Conservation (phyloP, 1,140 invertebrate species). For the Dendroctonus ponderosae region DNA sequence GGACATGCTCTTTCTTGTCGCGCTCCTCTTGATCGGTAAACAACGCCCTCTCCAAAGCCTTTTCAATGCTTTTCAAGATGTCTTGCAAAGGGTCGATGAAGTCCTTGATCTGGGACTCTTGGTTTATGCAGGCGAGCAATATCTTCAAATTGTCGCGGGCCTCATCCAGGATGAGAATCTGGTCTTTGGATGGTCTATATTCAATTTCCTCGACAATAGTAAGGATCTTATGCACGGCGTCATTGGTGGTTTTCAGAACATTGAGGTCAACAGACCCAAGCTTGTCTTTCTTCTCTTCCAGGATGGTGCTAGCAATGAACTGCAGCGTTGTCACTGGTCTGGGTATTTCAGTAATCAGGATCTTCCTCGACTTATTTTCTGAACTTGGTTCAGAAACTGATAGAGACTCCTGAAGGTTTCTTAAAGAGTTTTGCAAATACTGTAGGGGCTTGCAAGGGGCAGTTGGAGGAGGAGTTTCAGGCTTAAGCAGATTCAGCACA, state of each 20-base stretch:
- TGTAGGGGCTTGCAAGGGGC: slow-evolving; percentile 26
- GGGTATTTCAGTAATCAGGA: slow-evolving; percentile 40
- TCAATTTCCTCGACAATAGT: slow-evolving; percentile 37
- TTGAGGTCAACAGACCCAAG: slow-evolving; percentile 42
- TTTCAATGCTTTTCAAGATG: slow-evolving; percentile 51
- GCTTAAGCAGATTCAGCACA: slow-evolving; percentile 18
- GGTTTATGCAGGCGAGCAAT: slow-evolving; percentile 45
- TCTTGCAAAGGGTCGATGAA: slow-evolving; percentile 53
- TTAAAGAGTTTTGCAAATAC: slow-evolving; percentile 48
- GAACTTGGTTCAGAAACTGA: slow-evolving; percentile 29
- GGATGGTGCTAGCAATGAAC: slow-evolving; percentile 44
- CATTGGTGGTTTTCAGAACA: slow-evolving; percentile 37
- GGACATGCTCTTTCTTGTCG: slow-evolving; percentile 44
- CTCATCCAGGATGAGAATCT: slow-evolving; percentile 36
- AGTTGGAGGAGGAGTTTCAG: slow-evolving; percentile 24
- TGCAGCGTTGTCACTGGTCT: slow-evolving; percentile 45
- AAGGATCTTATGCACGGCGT: slow-evolving; percentile 32
- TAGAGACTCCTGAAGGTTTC: slow-evolving; percentile 43
- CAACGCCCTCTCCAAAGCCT: slow-evolving; percentile 47
- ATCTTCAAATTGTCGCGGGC: slow-evolving; percentile 39
- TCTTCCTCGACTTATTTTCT: slow-evolving; percentile 41
- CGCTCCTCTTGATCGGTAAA: slow-evolving; percentile 35
- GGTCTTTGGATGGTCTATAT: slow-evolving; percentile 25
- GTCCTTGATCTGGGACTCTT: slow-evolving; percentile 48
- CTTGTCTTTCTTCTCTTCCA: slow-evolving; percentile 45